Percentiles rank a stretch among this genome's conserved stretches.
Evolutionary conservation across 2,888 invertebrate species (phyloP).

Genomic region (Amblyjoppa proteus): DNA sequence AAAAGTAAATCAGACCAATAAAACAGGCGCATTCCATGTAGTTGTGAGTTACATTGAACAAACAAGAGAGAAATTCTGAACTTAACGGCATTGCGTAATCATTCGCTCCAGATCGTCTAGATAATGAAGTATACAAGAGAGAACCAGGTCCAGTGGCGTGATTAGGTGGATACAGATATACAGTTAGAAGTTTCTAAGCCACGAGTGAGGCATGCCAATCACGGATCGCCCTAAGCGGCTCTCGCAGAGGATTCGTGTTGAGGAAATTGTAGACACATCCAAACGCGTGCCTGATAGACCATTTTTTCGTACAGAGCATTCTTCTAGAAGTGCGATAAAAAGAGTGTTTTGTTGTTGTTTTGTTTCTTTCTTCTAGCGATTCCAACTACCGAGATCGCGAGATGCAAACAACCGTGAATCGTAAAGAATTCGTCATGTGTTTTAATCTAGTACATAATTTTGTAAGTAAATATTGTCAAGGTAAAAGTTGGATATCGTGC

Average conservation of each 20-base stretch:
- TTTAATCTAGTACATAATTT: slow-evolving; percentile 7
- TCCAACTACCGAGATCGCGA: slow-evolving; percentile 41
- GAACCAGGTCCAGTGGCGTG: slow-evolving; percentile 41
- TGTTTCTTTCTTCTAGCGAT: slow-evolving; percentile 9
- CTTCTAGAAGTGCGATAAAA: slow-evolving; percentile 47
- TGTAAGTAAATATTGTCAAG: slow-evolving; percentile 21
- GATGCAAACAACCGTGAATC: slow-evolving; percentile 45
- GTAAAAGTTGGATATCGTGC: slow-evolving; percentile 51
- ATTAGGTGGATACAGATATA: slow-evolving; percentile 10
- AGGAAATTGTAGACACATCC: slow-evolving; percentile 55
- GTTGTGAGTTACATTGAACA: slow-evolving; percentile 43
- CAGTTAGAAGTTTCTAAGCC: slow-evolving; percentile 48
- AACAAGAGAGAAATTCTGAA: slow-evolving; percentile 27
- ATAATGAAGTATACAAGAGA: slow-evolving; percentile 7
- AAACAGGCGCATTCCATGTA: slow-evolving; percentile 69
- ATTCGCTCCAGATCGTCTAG: slow-evolving; percentile 40
- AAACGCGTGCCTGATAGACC: slow-evolving; percentile 57
- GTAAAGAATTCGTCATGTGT: neutral
- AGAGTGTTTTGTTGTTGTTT: neutral
- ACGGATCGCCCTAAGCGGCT: slow-evolving; percentile 62
- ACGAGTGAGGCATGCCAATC: slow-evolving; percentile 63
- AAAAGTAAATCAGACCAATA: slow-evolving; percentile 24
- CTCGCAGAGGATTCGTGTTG: slow-evolving; percentile 44
- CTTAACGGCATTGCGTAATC: slow-evolving; percentile 16
- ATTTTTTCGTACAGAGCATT: slow-evolving; percentile 14